Percentiles rank a stretch among this genome's conserved stretches.
Evolutionary conservation across 2,888 invertebrate species (phyloP).

Genomic region (Hydrotaea diabolus): DNA sequence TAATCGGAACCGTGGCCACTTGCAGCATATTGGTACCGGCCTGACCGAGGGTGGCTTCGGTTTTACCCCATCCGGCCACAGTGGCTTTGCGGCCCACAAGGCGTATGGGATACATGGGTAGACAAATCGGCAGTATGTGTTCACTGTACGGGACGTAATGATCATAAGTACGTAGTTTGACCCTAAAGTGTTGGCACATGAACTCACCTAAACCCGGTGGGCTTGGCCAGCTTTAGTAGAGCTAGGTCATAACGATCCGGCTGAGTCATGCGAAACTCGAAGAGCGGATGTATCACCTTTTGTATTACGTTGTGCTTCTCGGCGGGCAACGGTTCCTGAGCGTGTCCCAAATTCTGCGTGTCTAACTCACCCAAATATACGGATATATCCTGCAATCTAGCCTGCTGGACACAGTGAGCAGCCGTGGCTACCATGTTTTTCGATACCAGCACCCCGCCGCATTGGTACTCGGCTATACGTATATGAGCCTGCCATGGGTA

Average conservation of each 20-base stretch:
- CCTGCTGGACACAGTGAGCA: conserved; percentile 91
- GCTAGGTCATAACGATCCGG: conserved; percentile 92
- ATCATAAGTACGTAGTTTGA: background rate
- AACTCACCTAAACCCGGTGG: conserved; percentile 82
- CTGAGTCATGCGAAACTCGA: conserved; percentile 90
- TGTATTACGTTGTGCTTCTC: conserved; percentile 86
- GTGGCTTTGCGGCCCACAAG: conserved; percentile 83
- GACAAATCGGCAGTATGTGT: conserved; percentile 90
- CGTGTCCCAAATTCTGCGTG: conserved; percentile 86
- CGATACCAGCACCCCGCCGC: conserved; percentile 91
- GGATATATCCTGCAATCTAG: conserved; percentile 86
- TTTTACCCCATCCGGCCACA: conserved; percentile 93
- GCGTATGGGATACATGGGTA: conserved; percentile 83
- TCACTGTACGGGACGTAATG: conserved; percentile 71
- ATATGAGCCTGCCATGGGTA: conserved; percentile 94
- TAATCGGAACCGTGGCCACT: conserved; percentile 90
- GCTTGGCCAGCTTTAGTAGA: conserved; percentile 86
- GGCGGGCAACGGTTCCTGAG: conserved; percentile 84
- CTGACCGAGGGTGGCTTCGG: conserved; percentile 86
- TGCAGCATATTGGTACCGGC: conserved; percentile 90
- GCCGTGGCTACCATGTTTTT: conserved; percentile 88
- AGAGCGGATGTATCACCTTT: conserved; percentile 90
- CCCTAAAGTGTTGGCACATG: conserved; percentile 4
- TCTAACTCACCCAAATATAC: conserved; percentile 91
- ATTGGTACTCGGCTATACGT: conserved; percentile 90